Conservation (phyloP, 2,797 vertebrate genomes). For the Hipposideros larvatus region DNA sequence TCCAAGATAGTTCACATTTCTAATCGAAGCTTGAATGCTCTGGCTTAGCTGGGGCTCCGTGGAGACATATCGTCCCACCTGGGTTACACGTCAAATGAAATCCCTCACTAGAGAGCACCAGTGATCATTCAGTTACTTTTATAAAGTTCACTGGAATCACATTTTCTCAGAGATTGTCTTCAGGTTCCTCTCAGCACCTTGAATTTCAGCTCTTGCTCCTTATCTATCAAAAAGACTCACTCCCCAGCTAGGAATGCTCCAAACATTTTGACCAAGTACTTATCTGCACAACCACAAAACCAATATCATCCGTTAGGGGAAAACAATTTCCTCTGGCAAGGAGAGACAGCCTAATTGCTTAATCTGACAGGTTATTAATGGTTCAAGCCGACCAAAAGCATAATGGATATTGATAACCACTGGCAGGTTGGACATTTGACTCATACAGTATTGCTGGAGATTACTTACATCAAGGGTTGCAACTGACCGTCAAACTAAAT, state of each 20-base stretch:
- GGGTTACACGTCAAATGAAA: conserved; percentile 52
- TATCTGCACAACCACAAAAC: conserved; percentile 87
- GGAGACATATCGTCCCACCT: conserved; percentile 19
- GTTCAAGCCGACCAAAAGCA: conserved; percentile 87
- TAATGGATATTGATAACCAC: conserved; percentile 90
- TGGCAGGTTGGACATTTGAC: conserved; percentile 86
- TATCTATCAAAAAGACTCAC: conserved; percentile 84
- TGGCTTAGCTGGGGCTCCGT: not conserved
- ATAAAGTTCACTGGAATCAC: conserved; percentile 27
- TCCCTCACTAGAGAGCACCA: not conserved
- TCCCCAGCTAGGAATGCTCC: conserved; percentile 78
- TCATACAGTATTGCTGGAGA: conserved; percentile 82
- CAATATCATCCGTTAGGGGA: conserved; percentile 88
- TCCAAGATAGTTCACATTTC: conserved; percentile 34
- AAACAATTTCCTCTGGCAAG: conserved; percentile 88
- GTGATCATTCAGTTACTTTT: conserved; percentile 58
- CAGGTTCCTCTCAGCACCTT: conserved; percentile 62
- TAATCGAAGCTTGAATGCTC: not conserved
- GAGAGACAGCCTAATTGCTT: conserved; percentile 90
- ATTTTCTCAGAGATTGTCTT: conserved; percentile 64
- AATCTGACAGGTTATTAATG: conserved; percentile 90
- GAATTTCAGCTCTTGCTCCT: conserved; percentile 76
- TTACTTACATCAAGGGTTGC: conserved; percentile 85
- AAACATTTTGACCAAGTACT: conserved; percentile 85
- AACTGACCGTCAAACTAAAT: conserved; percentile 85